Percentiles rank a stretch among this genome's conserved stretches.
phyloP scores from a whole-genome alignment of 2,888 invertebrate species.

The Caenorhabditis panamensis region DNA sequence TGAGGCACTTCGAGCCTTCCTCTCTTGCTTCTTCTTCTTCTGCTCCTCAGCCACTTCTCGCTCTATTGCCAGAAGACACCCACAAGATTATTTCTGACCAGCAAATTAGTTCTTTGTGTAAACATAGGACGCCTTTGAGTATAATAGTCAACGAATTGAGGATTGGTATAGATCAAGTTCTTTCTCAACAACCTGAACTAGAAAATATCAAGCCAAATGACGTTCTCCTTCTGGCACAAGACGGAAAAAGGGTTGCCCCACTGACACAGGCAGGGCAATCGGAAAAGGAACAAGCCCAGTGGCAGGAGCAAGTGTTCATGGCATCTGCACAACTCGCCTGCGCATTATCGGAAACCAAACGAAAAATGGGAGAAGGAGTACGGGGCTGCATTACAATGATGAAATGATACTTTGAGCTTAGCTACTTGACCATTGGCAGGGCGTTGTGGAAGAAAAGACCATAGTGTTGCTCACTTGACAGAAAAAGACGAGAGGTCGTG shows the following conservation, averaged over 20 bases:
- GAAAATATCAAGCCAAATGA: neutral
- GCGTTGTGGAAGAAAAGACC: constrained; percentile 1
- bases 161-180: too few relatives aligned
- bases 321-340: constrained; percentile 20
- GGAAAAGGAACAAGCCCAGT: neutral
- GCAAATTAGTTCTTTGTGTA: constrained; percentile 56
- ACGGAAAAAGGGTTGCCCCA: too few relatives aligned
- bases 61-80: constrained; percentile 36
- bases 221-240: neutral
- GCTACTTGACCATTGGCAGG: constrained; percentile 44
- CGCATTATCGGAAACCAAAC: neutral
- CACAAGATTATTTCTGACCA: constrained; percentile 59
- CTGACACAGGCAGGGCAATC: constrained; percentile 19
- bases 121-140: too few relatives aligned
- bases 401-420: constrained; percentile 49
- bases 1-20: constrained; percentile 56
- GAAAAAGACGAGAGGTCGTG: constrained; percentile 41
- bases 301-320: constrained; percentile 30
- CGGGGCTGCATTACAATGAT: constrained; percentile 43
- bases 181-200: neutral
- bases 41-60: constrained; percentile 38
- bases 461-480: constrained; percentile 51
- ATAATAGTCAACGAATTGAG: too few relatives aligned
- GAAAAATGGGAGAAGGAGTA: neutral
- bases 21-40: constrained; percentile 26